Evolutionary conservation across 2,888 invertebrate genomes (phyloP).

Genomic region (Trissolcus japonicus): DNA sequence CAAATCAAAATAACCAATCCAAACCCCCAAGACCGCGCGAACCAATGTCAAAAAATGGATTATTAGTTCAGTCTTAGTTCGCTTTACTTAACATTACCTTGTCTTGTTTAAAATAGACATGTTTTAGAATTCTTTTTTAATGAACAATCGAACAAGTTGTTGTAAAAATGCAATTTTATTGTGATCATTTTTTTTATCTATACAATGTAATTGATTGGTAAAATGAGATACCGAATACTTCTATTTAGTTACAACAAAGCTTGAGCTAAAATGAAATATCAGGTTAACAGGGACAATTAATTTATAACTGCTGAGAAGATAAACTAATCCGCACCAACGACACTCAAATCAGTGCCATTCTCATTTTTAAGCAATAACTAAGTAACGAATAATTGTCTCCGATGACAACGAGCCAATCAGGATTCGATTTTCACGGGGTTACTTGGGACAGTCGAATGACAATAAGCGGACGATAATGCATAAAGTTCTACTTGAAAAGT

Average conservation of each 20-base stretch:
- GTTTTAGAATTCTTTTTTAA: constrained; percentile 7
- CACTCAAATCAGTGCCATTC: constrained; percentile 72
- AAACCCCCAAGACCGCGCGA: constrained; percentile 38
- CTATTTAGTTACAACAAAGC: no score
- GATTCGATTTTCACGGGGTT: constrained; percentile 41
- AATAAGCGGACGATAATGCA: constrained; percentile 54
- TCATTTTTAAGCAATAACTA: constrained; percentile 71
- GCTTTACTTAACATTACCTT: constrained; percentile 7
- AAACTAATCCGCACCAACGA: constrained; percentile 39
- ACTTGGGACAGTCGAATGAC: constrained; percentile 52
- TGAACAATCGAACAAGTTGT: neutral
- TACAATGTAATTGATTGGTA: neutral
- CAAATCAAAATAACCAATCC: constrained; percentile 65
- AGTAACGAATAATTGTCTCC: constrained; percentile 42
- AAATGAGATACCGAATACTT: no score
- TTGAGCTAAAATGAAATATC: no score
- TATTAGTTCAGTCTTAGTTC: constrained; percentile 23
- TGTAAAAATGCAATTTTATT: constrained; percentile 7
- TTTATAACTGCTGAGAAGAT: neutral
- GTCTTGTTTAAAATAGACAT: neutral
- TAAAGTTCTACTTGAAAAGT: constrained; percentile 26
- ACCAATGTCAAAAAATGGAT: constrained; percentile 41
- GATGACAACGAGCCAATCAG: constrained; percentile 47
- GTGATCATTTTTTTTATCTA: constrained; percentile 1
- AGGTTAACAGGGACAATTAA: no score